These are phyloP conservation scores for Meandrina meandrites DNA, from an alignment of 92 coral and sea anemone species.

Conservation along the genomic window DNA sequence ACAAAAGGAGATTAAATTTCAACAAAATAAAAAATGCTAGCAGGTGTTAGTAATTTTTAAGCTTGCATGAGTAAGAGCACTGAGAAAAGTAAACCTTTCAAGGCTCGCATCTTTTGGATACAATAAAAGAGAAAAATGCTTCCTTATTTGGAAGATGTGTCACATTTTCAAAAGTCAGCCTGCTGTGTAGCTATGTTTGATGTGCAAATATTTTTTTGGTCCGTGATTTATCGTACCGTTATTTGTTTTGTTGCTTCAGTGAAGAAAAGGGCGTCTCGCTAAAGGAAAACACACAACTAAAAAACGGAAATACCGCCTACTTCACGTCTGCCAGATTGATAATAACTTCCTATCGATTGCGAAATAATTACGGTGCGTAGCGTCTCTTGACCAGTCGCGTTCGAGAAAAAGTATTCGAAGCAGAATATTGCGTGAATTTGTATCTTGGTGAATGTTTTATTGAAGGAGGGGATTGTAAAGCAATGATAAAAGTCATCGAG, in stretches of 20 bases:
- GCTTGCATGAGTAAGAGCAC: not conserved
- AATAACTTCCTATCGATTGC: not conserved
- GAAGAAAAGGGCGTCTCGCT: not conserved
- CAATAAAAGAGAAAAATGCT: not conserved
- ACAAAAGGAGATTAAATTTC: not conserved
- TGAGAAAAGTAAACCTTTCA: not conserved
- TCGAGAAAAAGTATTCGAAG: not conserved
- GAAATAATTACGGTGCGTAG: not conserved
- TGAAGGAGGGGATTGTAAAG: not conserved
- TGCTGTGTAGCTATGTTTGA: not conserved
- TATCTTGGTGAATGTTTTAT: not conserved
- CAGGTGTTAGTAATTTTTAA: not conserved
- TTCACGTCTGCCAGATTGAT: not conserved
- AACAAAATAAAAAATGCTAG: not conserved
- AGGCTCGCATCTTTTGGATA: not conserved
- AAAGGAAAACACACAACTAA: not conserved
- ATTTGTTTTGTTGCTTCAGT: not conserved
- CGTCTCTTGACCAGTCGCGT: not conserved
- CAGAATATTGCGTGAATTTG: not conserved
- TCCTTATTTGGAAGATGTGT: not conserved
- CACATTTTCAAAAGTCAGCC: not conserved
- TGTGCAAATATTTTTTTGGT: not conserved
- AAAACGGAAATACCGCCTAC: not conserved
- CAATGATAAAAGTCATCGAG: not conserved
- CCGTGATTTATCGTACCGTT: not conserved